phyloP scores from a whole-genome alignment of 2,888 invertebrate species.

The Arge pagana region DNA sequence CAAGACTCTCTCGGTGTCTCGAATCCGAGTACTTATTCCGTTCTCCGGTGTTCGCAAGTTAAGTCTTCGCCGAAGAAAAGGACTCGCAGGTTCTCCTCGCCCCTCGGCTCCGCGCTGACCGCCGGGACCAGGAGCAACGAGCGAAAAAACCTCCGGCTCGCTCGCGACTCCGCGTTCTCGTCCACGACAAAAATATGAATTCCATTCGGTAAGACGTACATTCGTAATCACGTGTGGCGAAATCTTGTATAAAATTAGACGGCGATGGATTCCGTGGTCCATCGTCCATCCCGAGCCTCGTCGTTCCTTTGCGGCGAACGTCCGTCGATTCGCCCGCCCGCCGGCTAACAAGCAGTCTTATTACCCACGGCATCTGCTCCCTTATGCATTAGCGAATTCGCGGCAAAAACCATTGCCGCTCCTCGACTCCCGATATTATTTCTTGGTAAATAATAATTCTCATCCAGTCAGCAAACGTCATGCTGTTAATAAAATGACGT shows the following conservation, averaged over 20 bases:
- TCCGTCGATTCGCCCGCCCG: slow-evolving; percentile 11
- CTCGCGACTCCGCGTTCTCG: not conserved
- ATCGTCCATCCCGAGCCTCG: not conserved
- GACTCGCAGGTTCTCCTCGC: no score
- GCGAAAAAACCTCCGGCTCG: no score
- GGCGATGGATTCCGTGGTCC: slow-evolving; percentile 6
- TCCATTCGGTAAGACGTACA: slow-evolving; percentile 5
- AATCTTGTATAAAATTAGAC: slow-evolving; percentile 17
- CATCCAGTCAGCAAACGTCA: not conserved
- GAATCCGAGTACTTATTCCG: no score
- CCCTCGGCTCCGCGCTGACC: no score
- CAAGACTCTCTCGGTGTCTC: no score
- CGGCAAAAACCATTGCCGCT: slow-evolving; percentile 17
- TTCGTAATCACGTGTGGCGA: slow-evolving; percentile 8
- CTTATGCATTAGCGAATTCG: slow-evolving; percentile 21
- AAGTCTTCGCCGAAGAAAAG: no score
- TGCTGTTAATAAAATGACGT: not conserved
- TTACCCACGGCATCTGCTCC: slow-evolving; percentile 20
- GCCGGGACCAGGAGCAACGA: no score
- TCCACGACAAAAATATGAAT: slow-evolving; percentile 7
- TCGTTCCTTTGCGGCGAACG: no score
- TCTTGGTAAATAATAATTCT: slow-evolving; percentile 5
- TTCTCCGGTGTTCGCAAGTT: no score
- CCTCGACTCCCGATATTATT: slow-evolving; percentile 10
- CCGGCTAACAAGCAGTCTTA: slow-evolving; percentile 22